Evolutionary conservation across 2,797 vertebrate genomes (phyloP).

Genomic region (Philypnodon macrostomus): DNA sequence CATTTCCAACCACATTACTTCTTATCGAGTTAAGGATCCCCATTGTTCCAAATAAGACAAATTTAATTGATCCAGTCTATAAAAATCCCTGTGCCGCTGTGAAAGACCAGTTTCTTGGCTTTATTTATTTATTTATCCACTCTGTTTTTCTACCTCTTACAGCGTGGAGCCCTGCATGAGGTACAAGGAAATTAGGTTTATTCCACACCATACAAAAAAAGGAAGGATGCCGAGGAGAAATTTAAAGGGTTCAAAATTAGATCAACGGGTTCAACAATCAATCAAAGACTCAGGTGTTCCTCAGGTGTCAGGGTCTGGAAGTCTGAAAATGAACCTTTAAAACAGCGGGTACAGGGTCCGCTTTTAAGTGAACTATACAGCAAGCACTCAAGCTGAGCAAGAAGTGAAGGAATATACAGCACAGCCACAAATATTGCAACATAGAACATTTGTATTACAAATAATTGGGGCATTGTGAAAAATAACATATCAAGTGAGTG

Average conservation of each 20-base stretch:
- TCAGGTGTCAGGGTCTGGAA: conserved; percentile 60
- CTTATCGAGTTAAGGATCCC: conserved; percentile 95
- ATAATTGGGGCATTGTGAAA: too few relatives aligned
- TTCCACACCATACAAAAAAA: conserved; percentile 68
- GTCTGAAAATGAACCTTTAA: conserved; percentile 77
- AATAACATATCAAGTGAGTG: too few relatives aligned
- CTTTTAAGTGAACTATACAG: conserved; percentile 57
- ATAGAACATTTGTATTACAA: too few relatives aligned
- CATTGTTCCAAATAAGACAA: conserved; percentile 94
- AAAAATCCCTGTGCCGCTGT: conserved; percentile 76
- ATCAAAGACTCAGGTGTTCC: conserved; percentile 76
- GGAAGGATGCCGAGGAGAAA: conserved; percentile 69
- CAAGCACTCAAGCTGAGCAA: conserved; percentile 37
- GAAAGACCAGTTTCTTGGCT: conserved; percentile 66
- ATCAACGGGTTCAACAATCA: conserved; percentile 81
- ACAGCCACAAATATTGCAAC: conserved; percentile 12
- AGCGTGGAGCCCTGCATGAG: conserved; percentile 69
- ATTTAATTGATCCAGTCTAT: conserved; percentile 94
- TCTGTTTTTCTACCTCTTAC: conserved; percentile 69
- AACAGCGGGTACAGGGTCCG: conserved; percentile 72
- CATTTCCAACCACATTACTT: conserved; percentile 92
- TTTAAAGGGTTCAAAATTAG: conserved; percentile 81
- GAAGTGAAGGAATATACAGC: conserved; percentile 15
- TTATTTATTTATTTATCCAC: conserved; percentile 79
- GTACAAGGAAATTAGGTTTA: conserved; percentile 80